Evolutionary conservation across 2,113 vertebrate genomes (phyloP).

Genomic region (Monopterus albus): DNA sequence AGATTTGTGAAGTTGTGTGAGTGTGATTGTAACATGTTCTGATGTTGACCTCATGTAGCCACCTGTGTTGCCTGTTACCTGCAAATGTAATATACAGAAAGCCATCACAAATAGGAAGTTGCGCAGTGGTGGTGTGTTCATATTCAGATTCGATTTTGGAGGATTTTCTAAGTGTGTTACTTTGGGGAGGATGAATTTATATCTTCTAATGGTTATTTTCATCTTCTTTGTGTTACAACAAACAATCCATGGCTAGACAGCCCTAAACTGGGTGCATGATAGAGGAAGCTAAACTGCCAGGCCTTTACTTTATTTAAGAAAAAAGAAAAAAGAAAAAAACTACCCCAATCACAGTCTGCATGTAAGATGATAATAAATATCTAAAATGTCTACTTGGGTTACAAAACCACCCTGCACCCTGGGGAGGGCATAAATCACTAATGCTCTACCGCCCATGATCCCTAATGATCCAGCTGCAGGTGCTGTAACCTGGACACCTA

Average conservation of each 20-base stretch:
- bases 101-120: constrained; percentile 48
- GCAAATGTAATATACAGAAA: constrained; percentile 59
- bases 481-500: constrained; percentile 20
- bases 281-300: constrained; percentile 6
- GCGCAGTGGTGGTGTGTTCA: too few relatives aligned
- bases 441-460: constrained; percentile 5
- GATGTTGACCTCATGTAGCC: constrained; percentile 65
- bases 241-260: constrained; percentile 54
- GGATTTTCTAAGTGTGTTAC: constrained; percentile 45
- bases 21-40: constrained; percentile 43
- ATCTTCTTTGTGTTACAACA: constrained; percentile 39
- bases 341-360: constrained; percentile 19
- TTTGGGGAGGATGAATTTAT: background rate
- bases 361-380: constrained; percentile 4
- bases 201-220: constrained; percentile 15
- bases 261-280: background rate
- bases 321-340: constrained; percentile 1
- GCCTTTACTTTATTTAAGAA: constrained; percentile 10
- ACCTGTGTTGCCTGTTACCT: constrained; percentile 71
- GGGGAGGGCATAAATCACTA: constrained; percentile 16
- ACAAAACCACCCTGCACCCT: background rate
- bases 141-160: background rate
- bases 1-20: background rate
- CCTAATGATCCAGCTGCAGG: constrained; percentile 20
- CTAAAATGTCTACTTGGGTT: background rate